Conservation (phyloP, 2,888 invertebrate genomes). For the Torymus tubicola region DNA sequence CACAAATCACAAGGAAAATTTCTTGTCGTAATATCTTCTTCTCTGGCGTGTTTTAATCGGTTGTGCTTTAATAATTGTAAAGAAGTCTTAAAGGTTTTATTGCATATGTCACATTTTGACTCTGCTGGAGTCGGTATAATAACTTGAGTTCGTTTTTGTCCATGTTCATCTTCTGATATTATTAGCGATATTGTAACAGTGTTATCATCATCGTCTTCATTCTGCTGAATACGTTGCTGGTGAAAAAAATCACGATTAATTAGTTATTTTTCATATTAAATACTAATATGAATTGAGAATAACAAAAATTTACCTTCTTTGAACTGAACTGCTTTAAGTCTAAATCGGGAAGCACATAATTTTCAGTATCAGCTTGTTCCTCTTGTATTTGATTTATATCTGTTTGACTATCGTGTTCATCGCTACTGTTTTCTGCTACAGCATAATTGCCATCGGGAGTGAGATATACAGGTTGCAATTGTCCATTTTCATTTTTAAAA, state of each 20-base stretch:
- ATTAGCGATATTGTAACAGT: slow-evolving; percentile 76
- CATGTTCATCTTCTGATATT: slow-evolving; percentile 76
- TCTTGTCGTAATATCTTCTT: slow-evolving; percentile 74
- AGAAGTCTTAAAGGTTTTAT: slow-evolving; percentile 77
- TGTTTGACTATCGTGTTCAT: slow-evolving; percentile 69
- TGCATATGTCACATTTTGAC: slow-evolving; percentile 77
- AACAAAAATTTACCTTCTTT: slow-evolving; percentile 61
- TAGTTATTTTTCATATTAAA: too few relatives aligned
- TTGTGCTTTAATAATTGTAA: slow-evolving; percentile 75
- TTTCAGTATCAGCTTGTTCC: slow-evolving; percentile 62
- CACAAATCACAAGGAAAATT: slow-evolving; percentile 75
- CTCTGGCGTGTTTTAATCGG: slow-evolving; percentile 73
- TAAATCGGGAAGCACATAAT: slow-evolving; percentile 66
- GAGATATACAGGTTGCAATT: slow-evolving; percentile 72
- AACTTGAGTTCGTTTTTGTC: slow-evolving; percentile 76
- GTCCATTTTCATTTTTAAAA: slow-evolving; percentile 73
- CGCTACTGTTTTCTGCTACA: slow-evolving; percentile 69
- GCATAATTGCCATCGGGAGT: slow-evolving; percentile 75
- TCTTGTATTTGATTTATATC: slow-evolving; percentile 57
- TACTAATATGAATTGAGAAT: slow-evolving; percentile 9
- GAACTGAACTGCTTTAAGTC: slow-evolving; percentile 60
- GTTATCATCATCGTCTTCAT: slow-evolving; percentile 72
- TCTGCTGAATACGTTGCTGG: slow-evolving; percentile 56
- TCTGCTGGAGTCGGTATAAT: slow-evolving; percentile 74
- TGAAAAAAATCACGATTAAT: too few relatives aligned